phyloP scores from a whole-genome alignment of 2,797 vertebrate species.

The Carduelis carduelis region DNA sequence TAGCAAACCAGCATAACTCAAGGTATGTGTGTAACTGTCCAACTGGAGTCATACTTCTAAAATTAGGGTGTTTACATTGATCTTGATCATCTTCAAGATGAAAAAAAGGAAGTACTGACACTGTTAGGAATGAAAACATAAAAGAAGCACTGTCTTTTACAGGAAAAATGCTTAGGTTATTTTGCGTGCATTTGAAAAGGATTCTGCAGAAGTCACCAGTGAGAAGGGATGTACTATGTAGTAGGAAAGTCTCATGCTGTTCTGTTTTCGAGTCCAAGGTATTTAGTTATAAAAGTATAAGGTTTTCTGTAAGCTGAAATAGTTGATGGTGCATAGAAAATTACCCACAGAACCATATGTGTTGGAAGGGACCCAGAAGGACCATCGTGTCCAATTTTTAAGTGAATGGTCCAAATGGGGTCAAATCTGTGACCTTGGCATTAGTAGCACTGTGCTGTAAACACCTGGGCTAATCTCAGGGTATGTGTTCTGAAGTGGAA shows the following conservation, averaged over 20 bases:
- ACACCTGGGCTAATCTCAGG: neutral
- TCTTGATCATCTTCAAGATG: neutral
- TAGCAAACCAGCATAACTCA: neutral
- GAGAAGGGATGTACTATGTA: neutral
- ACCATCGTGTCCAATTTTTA: neutral
- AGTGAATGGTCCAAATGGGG: neutral
- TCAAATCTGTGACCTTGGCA: rapidly evolving
- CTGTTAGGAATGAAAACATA: neutral
- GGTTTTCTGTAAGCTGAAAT: neutral
- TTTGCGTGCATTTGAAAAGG: neutral
- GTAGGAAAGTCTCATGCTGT: neutral
- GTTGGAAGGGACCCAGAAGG: neutral
- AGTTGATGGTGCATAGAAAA: neutral
- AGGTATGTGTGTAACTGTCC: neutral
- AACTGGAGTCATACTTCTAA: neutral
- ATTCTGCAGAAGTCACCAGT: neutral
- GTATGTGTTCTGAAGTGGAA: neutral
- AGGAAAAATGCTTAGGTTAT: neutral
- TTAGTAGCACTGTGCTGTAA: neutral
- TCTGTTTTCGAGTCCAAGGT: neutral
- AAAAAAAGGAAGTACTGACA: neutral
- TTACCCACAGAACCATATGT: neutral
- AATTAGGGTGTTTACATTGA: neutral
- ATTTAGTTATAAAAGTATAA: neutral
- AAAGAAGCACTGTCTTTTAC: neutral